phyloP scores from a whole-genome alignment of 2,797 vertebrate genomes.

The Siniperca obscura region DNA sequence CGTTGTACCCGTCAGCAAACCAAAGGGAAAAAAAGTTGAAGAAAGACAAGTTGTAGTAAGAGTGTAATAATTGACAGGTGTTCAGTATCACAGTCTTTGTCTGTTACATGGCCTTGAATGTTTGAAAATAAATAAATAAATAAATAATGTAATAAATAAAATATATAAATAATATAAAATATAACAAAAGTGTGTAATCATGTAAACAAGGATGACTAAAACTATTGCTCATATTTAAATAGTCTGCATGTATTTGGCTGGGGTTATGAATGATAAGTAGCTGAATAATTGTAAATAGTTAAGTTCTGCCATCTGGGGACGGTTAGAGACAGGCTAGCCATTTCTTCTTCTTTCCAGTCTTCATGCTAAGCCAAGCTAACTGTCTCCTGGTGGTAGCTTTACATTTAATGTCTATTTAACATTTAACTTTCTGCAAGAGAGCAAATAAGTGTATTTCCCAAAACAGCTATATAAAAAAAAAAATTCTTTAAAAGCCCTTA shows the following conservation, averaged over 20 bases:
- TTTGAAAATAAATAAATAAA: conserved; percentile 24
- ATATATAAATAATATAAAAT: no score
- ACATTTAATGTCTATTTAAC: not conserved
- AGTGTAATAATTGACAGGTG: conserved; percentile 83
- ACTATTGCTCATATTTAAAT: not conserved
- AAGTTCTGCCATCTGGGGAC: not conserved
- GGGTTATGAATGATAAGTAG: not conserved
- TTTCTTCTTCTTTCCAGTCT: no score
- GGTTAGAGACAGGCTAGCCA: not conserved
- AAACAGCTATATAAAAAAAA: not conserved
- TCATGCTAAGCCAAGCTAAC: not conserved
- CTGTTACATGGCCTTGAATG: not conserved
- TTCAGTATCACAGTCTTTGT: not conserved
- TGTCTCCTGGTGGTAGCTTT: not conserved
- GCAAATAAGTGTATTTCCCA: not conserved
- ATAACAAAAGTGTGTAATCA: not conserved
- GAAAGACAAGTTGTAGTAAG: not conserved
- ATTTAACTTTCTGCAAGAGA: not conserved
- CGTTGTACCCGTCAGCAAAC: conserved; percentile 63
- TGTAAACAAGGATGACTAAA: not conserved
- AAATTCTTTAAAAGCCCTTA: no score
- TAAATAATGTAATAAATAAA: not conserved
- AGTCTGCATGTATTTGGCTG: not conserved
- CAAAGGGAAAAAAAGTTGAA: conserved; percentile 11
- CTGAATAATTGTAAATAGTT: no score